Percentiles rank a stretch among this genome's conserved stretches.
phyloP scores from a whole-genome alignment of 1,140 invertebrate genomes.

The Musca domestica region DNA sequence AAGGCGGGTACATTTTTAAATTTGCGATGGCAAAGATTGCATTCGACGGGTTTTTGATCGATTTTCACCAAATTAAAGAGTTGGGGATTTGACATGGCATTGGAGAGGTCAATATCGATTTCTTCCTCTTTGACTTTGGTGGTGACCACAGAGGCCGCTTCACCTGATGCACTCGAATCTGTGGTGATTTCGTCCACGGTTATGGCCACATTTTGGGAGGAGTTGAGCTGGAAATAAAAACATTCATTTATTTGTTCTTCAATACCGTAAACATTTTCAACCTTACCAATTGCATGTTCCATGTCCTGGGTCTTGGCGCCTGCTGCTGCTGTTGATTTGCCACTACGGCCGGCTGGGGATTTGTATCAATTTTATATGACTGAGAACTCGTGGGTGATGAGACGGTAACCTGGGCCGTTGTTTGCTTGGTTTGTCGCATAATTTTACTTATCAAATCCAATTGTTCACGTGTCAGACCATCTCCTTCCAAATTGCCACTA shows the following conservation, averaged over 20 bases:
- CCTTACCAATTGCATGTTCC: slow-evolving; percentile 56
- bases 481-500: slow-evolving; percentile 57
- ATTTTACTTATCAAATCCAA: slow-evolving; percentile 75
- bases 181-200: slow-evolving; percentile 42
- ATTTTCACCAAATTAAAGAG: slow-evolving; percentile 56
- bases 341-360: slow-evolving; percentile 31
- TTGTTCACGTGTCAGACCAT: slow-evolving; percentile 70
- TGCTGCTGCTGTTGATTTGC: slow-evolving; percentile 35
- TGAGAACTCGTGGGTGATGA: slow-evolving; percentile 54
- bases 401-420: slow-evolving; percentile 49
- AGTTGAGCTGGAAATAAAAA: slow-evolving; percentile 37
- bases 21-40: slow-evolving; percentile 88
- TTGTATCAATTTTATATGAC: slow-evolving; percentile 51
- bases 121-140: slow-evolving; percentile 46
- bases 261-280: background rate
- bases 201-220: slow-evolving; percentile 45
- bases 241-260: background rate
- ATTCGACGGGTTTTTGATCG: slow-evolving; percentile 82
- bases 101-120: slow-evolving; percentile 42
- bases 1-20: slow-evolving; percentile 96
- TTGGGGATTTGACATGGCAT: slow-evolving; percentile 45
- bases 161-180: background rate
- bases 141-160: slow-evolving; percentile 30
- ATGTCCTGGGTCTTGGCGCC: slow-evolving; percentile 48
- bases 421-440: slow-evolving; percentile 70